Evolutionary conservation across 2,797 vertebrate genomes (phyloP), one percentile per base, ranked within the genome.

Genomic region (Rachycentron canadum): DNA sequence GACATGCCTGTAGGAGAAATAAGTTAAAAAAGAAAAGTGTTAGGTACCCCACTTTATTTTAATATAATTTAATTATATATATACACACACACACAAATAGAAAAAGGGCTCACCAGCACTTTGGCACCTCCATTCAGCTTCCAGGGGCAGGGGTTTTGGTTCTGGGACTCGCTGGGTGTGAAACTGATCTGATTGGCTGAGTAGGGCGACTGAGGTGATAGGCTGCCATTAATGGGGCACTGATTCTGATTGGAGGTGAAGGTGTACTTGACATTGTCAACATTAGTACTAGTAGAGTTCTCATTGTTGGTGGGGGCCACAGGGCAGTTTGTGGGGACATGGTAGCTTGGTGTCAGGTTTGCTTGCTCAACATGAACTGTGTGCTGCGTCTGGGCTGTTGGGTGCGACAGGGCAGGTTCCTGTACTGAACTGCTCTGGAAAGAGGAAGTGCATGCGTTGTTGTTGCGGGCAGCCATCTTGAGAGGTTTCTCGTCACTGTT

Each of bases 41-140:
- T 66, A 73, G 26, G 11, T 52, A 74, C 56, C n/a, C n/a, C n/a
- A 32, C 76, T 59, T 26, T 58, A 67, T 17, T 36, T n/a, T 68
- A 30, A 53, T 30, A n/a, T 34, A 8, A 40, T 56, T 23, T 11
- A 9, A 70, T 26, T 1, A 16, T 16, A 25, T 21, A 1, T 21
- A 4, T 16, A 61, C 1, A 26, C 16, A 23, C 67, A 2, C 32
- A 32, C 32, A 32, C 32, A 30, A 38, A 19, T 40, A 36, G 21
- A 13, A 49, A 45, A 63, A 5, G 21, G 2, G 83, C 95, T 90
- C 71, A 96, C 95, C 93, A 96, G 88, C 32, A 96, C 94, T 93
- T 96, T 96, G 78, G 93, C 91, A n/a, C 94, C 94, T 76, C 90
- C 91, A 1, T 89, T 89, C 38, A 92, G 78, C 83, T 93, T 95